Evolutionary conservation across 2,797 vertebrate genomes (phyloP).

Genomic region (Atherinosoma microstoma): DNA sequence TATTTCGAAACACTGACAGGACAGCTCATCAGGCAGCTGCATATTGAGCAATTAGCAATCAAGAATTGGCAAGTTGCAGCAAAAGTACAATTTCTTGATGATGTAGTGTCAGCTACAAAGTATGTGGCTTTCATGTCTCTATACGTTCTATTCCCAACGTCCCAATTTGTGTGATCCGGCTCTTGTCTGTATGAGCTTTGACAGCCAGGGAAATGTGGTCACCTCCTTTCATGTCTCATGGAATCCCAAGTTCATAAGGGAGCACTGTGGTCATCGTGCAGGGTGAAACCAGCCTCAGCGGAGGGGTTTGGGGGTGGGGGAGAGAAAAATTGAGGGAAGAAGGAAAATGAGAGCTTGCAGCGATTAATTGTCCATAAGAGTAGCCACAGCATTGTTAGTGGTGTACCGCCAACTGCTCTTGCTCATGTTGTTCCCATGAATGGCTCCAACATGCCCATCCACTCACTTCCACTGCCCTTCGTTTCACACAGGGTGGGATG

Average conservation of each 20-base stretch:
- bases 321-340: constrained; percentile 39
- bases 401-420: constrained; percentile 81
- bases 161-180: constrained; percentile 41
- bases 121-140: constrained; percentile 24
- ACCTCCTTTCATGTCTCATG: constrained; percentile 65
- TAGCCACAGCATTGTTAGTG: constrained; percentile 84
- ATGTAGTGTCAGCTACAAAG: constrained; percentile 23
- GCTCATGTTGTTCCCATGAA: constrained; percentile 83
- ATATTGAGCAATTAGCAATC: constrained; percentile 42
- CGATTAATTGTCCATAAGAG: constrained; percentile 84
- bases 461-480: constrained; percentile 64
- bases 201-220: constrained; percentile 57
- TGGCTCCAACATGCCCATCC: constrained; percentile 69
- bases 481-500: constrained; percentile 73
- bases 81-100: constrained; percentile 40
- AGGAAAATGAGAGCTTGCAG: constrained; percentile 78
- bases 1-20: constrained; percentile 51
- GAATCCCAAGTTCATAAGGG: constrained; percentile 63
- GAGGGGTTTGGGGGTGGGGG: constrained; percentile 32
- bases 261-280: constrained; percentile 63
- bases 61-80: constrained; percentile 18
- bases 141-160: constrained; percentile 32
- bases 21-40: constrained; percentile 42
- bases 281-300: constrained; percentile 61
- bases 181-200: constrained; percentile 49